Conservation (phyloP, 2,113 vertebrate genomes). For the Vicugna pacos region DNA sequence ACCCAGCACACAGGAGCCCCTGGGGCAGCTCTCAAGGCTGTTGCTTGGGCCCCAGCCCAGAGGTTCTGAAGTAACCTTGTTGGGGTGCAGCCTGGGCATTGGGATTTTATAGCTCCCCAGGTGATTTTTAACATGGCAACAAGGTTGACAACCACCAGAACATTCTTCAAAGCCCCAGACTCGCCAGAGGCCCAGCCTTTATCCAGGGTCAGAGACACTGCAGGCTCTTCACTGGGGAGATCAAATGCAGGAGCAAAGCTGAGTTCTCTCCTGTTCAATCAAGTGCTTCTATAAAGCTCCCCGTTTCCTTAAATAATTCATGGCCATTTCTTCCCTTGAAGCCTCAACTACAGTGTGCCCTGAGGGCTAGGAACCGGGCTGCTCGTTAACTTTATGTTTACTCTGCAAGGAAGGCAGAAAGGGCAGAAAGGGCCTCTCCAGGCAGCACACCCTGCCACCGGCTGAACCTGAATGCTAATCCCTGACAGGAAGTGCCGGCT, state of each 20-base stretch:
- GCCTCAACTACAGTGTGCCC: conserved; percentile 57
- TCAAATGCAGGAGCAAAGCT: conserved; percentile 33
- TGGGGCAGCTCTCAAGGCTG: background rate
- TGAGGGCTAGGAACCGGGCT: conserved; percentile 27
- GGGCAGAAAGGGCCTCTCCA: background rate
- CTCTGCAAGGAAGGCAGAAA: conserved; percentile 5
- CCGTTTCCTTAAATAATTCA: conserved; percentile 75
- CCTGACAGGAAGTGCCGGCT: background rate
- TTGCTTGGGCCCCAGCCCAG: background rate
- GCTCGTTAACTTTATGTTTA: conserved; percentile 5
- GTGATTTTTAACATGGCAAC: conserved; percentile 28
- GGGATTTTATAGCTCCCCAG: background rate
- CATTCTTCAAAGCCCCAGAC: conserved; percentile 70
- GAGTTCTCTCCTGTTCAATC: background rate
- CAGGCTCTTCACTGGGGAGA: conserved; percentile 53
- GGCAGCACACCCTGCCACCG: background rate
- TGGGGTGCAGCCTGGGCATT: background rate
- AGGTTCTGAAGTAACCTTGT: background rate
- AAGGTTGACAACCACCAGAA: conserved; percentile 38
- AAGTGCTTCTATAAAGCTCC: conserved; percentile 49
- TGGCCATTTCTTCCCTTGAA: conserved; percentile 64
- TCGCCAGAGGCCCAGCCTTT: conserved; percentile 58
- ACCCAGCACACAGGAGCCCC: background rate
- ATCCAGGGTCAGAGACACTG: conserved; percentile 23
- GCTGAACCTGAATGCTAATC: background rate